These are phyloP conservation scores for Spisula subtruncata DNA, from an alignment of 2,888 invertebrate genomes.

Conservation along the genomic window DNA sequence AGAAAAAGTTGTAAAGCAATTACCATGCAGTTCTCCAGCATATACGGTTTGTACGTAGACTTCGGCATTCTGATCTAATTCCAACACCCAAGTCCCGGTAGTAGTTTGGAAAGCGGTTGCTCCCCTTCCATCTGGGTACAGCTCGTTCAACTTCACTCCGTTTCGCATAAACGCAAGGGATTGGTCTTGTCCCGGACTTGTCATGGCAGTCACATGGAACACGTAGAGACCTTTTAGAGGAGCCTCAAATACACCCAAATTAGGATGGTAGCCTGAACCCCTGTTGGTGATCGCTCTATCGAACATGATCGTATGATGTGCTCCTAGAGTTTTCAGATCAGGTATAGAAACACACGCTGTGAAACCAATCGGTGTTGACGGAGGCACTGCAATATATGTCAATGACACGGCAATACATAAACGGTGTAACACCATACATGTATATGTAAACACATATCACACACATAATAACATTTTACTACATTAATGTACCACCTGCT, in stretches of 20 bases:
- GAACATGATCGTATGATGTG: not conserved
- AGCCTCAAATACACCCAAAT: constrained; percentile 2
- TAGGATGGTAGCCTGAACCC: not conserved
- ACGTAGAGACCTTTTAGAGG: constrained; percentile 11
- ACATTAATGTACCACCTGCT: no score
- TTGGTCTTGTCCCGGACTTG: not conserved
- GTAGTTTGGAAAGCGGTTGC: not conserved
- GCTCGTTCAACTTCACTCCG: not conserved
- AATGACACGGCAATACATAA: no score
- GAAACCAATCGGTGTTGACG: not conserved
- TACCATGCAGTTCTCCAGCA: not conserved
- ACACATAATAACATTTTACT: no score
- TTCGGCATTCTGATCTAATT: not conserved
- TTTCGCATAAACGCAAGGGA: not conserved
- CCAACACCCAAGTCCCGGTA: not conserved
- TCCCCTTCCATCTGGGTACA: not conserved
- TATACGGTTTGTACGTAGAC: not conserved
- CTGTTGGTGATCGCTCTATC: constrained; percentile 4
- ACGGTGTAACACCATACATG: no score
- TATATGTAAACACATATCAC: no score
- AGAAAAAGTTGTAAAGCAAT: not conserved
- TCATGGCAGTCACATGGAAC: not conserved
- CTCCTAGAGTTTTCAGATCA: not conserved
- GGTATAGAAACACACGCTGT: not conserved
- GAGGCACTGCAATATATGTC: not conserved